These are phyloP conservation scores for Leucophenga varia DNA, from an alignment of 1,140 invertebrate species.

Conservation along the genomic window DNA sequence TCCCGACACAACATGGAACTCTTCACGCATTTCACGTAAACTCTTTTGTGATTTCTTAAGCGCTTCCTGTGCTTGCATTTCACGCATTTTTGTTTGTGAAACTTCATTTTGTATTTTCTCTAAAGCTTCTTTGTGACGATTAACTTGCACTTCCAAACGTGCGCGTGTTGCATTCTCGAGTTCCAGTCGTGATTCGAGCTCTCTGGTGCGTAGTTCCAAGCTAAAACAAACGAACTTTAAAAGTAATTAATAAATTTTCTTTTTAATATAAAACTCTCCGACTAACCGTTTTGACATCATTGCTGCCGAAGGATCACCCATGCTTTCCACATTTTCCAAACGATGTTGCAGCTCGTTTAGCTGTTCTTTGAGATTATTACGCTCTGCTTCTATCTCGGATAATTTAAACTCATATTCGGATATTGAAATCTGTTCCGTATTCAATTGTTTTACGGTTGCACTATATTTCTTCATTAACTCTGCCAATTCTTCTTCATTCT, in stretches of 20 bases:
- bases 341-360: conserved; percentile 73
- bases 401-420: conserved; percentile 80
- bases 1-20: conserved; percentile 65
- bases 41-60: conserved; percentile 71
- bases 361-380: conserved; percentile 73
- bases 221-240: conserved; percentile 42
- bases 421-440: conserved; percentile 77
- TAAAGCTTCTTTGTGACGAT: conserved; percentile 78
- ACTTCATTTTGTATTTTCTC: conserved; percentile 78
- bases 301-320: conserved; percentile 75
- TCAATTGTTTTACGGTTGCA: conserved; percentile 79
- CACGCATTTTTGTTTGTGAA: conserved; percentile 67
- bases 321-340: conserved; percentile 75
- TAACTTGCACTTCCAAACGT: conserved; percentile 81
- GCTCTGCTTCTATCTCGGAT: conserved; percentile 75
- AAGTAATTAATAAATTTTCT: not conserved
- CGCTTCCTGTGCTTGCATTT: conserved; percentile 75
- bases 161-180: conserved; percentile 82
- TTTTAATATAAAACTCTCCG: not conserved
- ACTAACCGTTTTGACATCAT: conserved; percentile 65
- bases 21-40: conserved; percentile 72
- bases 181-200: conserved; percentile 86
- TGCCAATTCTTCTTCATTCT: conserved; percentile 87
- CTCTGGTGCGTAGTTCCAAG: conserved; percentile 79
- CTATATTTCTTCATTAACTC: conserved; percentile 93